Conservation (phyloP, 2,113 vertebrate species). For the Piliocolobus tephrosceles region DNA sequence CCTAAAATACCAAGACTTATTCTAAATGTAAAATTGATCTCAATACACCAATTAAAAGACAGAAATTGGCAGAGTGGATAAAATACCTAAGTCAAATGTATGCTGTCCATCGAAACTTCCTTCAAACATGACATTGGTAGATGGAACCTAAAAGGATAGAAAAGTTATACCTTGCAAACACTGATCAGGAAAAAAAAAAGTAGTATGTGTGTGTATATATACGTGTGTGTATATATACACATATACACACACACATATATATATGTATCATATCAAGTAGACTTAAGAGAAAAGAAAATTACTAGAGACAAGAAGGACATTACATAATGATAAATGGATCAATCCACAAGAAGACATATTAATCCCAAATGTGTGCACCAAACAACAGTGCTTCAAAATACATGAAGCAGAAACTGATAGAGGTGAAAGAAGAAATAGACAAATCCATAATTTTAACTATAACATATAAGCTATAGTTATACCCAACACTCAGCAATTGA, state of each 20-base stretch:
- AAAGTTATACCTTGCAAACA: not conserved
- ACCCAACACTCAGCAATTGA: not conserved
- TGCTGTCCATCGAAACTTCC: not conserved
- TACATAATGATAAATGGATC: not conserved
- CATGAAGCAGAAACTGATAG: not conserved
- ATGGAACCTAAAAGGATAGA: not conserved
- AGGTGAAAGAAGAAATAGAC: not conserved
- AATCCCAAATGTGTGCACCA: not conserved
- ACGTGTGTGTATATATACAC: not conserved
- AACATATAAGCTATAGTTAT: not conserved
- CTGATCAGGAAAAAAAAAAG: not conserved
- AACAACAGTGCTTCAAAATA: not conserved
- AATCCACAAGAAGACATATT: not conserved
- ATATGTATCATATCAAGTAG: not conserved
- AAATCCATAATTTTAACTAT: not conserved
- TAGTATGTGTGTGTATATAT: not conserved
- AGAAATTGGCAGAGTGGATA: not conserved
- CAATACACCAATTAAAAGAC: not conserved
- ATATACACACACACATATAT: not conserved
- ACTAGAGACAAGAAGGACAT: not conserved
- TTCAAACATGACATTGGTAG: not conserved
- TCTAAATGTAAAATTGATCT: slow-evolving; percentile 18
- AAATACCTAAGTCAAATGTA: not conserved
- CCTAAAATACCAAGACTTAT: not conserved
- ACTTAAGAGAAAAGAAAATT: not conserved